Conservation (phyloP, 2,797 vertebrate genomes). For the Phalloptychus januarius region DNA sequence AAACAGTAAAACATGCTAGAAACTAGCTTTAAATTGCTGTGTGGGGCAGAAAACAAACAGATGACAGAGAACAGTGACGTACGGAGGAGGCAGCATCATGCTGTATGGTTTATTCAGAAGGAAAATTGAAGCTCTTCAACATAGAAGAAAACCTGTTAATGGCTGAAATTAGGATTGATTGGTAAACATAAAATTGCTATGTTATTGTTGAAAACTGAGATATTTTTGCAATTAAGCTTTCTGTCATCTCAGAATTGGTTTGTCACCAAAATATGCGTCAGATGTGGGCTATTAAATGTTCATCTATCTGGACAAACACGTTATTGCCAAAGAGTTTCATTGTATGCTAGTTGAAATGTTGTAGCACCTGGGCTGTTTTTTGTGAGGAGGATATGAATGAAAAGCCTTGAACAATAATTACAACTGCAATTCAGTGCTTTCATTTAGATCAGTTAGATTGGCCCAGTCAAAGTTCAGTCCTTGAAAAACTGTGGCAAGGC, state of each 20-base stretch:
- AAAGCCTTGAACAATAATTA: background rate
- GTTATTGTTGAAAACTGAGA: background rate
- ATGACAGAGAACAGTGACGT: background rate
- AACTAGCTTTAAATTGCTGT: background rate
- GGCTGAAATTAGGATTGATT: background rate
- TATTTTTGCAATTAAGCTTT: background rate
- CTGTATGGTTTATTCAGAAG: background rate
- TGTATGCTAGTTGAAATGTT: background rate
- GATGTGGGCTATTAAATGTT: background rate
- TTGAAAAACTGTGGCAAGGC: background rate
- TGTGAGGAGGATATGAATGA: background rate
- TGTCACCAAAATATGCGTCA: background rate
- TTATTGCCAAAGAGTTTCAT: background rate
- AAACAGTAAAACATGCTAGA: background rate
- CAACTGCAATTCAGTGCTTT: background rate
- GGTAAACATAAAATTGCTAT: background rate
- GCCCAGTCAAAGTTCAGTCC: background rate
- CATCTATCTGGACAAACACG: background rate
- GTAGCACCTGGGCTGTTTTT: background rate
- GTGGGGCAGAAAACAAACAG: background rate
- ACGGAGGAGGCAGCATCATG: background rate
- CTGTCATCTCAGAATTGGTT: background rate
- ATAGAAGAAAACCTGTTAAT: background rate
- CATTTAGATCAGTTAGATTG: background rate
- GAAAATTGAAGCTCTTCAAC: background rate